Evolutionary conservation across 2,113 vertebrate genomes (phyloP), one percentile per base, ranked within the genome.

Genomic region (Propithecus coquereli): DNA sequence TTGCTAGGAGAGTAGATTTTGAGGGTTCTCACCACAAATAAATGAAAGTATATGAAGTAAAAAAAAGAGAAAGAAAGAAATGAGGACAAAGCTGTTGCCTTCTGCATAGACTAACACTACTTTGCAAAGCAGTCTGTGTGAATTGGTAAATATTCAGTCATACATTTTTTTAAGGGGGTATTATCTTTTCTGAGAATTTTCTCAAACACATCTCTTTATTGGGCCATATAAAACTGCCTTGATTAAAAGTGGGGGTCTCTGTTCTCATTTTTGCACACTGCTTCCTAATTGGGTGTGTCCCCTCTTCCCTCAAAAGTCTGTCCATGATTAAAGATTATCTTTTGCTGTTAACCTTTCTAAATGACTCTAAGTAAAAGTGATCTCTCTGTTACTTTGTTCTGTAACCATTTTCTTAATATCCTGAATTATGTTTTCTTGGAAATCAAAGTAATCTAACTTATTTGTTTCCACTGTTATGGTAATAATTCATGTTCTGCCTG

Each of bases 401-500:
- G 5, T 57, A 20, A 82, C 65, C 23, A 83, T 86, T 92, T 88
- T 37, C 74, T 82, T 87, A 50, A 30, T 50, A 25, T 88, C 32
- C 59, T 95, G 68, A 92, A 68, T 74, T 83, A 25, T 10, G n/a
- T 66, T 95, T 83, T 95, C 40, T 14, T 83, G 50, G 82, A 74
- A 95, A 76, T 66, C 34, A 82, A 68, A 92, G 82, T 43, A 27
- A 5, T 76, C 68, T 47, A 30, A 87, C n/a, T 81, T 74, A 25
- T 5, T 57, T 77, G 6, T 70, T 37, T 65, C 14, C 17, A 43
- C 32, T 81, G 0, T 61, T 63, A 50, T 6, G 3, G 23, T 30
- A 68, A 43, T 34, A 18, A 68, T 40, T 93, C 23, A 61, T 50
- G 8, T 45, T 90, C 18, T 61, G 22, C 87, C n/a, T 80, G 25